These are phyloP conservation scores for Aleadryas rufinucha DNA, from an alignment of 2,113 vertebrate species.

Conservation along the genomic window DNA sequence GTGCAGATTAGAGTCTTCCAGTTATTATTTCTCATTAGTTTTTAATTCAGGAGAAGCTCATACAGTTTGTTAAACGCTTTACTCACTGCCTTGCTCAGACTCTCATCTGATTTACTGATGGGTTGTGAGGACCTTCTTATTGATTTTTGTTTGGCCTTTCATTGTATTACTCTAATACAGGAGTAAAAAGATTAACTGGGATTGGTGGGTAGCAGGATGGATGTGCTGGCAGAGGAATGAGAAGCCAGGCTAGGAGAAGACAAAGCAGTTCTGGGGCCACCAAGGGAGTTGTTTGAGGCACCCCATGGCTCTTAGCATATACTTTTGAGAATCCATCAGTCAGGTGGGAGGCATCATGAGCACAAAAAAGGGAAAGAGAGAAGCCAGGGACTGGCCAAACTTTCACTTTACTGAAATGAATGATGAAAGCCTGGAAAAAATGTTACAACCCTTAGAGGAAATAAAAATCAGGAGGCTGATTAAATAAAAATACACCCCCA, in stretches of 20 bases:
- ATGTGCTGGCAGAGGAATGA: not conserved
- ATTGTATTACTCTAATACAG: not conserved
- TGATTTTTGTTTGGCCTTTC: constrained; percentile 19
- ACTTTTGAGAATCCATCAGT: not conserved
- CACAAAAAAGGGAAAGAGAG: not conserved
- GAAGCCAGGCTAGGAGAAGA: not conserved
- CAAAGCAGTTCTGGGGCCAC: not conserved
- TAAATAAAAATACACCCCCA: not conserved
- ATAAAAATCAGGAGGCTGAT: not conserved
- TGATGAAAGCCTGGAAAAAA: not conserved
- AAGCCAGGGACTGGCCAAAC: not conserved
- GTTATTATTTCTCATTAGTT: constrained; percentile 8
- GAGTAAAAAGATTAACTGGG: not conserved
- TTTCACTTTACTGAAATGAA: not conserved
- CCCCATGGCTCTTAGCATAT: not conserved
- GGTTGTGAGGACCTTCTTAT: not conserved
- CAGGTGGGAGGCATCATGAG: not conserved
- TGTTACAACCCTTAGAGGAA: not conserved
- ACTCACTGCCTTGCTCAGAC: not conserved
- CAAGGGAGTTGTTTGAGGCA: not conserved
- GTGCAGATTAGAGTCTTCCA: not conserved
- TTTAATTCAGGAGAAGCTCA: not conserved
- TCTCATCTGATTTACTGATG: not conserved
- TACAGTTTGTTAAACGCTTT: not conserved
- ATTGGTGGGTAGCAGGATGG: not conserved